These are phyloP conservation scores for Neolamprologus multifasciatus DNA, from an alignment of 2,797 vertebrate genomes.

Conservation along the genomic window DNA sequence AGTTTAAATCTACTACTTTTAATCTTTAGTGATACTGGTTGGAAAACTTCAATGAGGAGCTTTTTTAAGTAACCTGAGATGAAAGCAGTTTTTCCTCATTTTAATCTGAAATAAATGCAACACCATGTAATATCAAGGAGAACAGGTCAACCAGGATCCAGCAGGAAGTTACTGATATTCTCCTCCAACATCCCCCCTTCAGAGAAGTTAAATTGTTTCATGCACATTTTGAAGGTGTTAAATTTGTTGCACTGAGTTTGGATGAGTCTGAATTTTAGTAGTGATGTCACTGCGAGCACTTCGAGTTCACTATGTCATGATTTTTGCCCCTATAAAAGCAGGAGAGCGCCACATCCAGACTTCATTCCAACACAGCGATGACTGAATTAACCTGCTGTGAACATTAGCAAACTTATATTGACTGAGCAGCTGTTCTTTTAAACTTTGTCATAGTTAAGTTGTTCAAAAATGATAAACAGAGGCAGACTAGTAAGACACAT, in stretches of 20 bases:
- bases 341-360: accelerated
- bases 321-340: background rate
- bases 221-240: accelerated
- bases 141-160: accelerated
- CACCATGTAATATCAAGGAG: background rate
- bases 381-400: background rate
- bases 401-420: background rate
- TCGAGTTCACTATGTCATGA: accelerated
- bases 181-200: background rate
- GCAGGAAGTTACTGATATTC: background rate
- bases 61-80: background rate
- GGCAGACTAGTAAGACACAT: background rate
- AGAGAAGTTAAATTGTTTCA: background rate
- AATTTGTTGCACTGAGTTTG: background rate
- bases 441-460: background rate
- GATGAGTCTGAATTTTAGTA: accelerated
- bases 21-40: background rate
- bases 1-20: background rate
- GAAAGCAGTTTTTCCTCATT: background rate
- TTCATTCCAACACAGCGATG: accelerated
- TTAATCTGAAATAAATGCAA: background rate
- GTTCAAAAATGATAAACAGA: background rate
- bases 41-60: background rate
- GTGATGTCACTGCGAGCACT: background rate
- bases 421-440: background rate